These are phyloP conservation scores for Dynastes maya DNA, from an alignment of 2,888 invertebrate genomes.

Conservation along the genomic window DNA sequence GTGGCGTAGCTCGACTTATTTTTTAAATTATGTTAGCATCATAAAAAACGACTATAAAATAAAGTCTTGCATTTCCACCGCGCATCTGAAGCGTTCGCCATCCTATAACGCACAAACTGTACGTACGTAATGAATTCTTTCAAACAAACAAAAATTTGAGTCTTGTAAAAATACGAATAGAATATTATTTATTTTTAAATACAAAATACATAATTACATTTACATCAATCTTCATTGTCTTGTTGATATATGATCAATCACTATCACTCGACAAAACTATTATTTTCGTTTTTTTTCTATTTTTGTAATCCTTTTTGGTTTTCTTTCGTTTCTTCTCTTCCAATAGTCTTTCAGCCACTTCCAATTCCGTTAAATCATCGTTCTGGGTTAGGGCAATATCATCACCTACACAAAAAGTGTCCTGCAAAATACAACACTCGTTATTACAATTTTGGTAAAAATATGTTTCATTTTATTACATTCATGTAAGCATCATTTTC, in stretches of 20 bases:
- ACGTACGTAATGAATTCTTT: too few relatives aligned
- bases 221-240: background rate
- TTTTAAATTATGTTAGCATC: too few relatives aligned
- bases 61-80: too few relatives aligned
- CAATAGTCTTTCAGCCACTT: slow-evolving; percentile 76
- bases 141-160: too few relatives aligned
- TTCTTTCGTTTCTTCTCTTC: slow-evolving; percentile 68
- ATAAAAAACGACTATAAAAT: too few relatives aligned
- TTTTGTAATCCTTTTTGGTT: slow-evolving; percentile 57
- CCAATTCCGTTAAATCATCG: slow-evolving; percentile 74
- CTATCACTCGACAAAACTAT: slow-evolving; percentile 59
- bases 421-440: slow-evolving; percentile 69
- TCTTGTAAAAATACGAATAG: too few relatives aligned
- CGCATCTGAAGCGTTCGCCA: too few relatives aligned
- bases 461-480: slow-evolving; percentile 60
- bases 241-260: slow-evolving; percentile 53
- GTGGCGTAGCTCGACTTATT: too few relatives aligned
- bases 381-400: slow-evolving; percentile 70
- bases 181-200: background rate
- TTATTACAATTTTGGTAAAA: background rate
- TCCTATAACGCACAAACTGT: too few relatives aligned
- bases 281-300: slow-evolving; percentile 54
- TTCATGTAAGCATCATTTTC: slow-evolving; percentile 64
- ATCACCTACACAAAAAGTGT: slow-evolving; percentile 79
- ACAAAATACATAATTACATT: background rate